phyloP scores from a whole-genome alignment of 2,797 vertebrate genomes.

The Ceryle rudis region DNA sequence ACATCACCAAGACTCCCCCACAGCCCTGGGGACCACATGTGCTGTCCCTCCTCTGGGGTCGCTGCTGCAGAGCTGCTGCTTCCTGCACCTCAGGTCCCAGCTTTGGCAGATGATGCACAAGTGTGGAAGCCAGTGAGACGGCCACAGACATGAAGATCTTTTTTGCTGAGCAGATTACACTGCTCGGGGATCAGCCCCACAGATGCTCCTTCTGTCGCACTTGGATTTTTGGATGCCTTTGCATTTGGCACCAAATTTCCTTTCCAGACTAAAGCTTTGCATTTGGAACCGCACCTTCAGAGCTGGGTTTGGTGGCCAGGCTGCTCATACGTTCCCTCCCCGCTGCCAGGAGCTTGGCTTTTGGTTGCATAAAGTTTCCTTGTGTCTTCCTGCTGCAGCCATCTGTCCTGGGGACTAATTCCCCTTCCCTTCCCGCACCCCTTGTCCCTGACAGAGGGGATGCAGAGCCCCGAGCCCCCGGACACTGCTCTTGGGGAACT shows the following conservation, averaged over 20 bases:
- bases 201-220: conserved; percentile 48
- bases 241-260: conserved; percentile 49
- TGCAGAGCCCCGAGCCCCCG: not conserved
- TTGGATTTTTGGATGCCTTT: conserved; percentile 48
- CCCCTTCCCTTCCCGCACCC: not conserved
- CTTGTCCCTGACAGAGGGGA: not conserved
- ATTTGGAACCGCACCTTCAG: conserved; percentile 42
- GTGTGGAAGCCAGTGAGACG: not conserved
- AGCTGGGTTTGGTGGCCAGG: conserved; percentile 65
- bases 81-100: not conserved
- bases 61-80: not conserved
- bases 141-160: not conserved
- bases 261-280: conserved; percentile 35
- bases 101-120: not conserved
- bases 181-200: conserved; percentile 30
- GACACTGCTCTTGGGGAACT: too few relatives aligned
- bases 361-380: not conserved
- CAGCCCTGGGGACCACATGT: accelerated
- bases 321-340: not conserved
- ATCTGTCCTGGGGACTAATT: not conserved
- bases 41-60: not conserved
- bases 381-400: not conserved
- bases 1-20: accelerated
- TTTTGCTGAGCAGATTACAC: conserved; percentile 4
- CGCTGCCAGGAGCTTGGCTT: not conserved